Percentiles rank a stretch among this genome's conserved stretches.
These are phyloP conservation scores for Pimephales promelas DNA, from an alignment of 2,113 vertebrate genomes.

Conservation along the genomic window DNA sequence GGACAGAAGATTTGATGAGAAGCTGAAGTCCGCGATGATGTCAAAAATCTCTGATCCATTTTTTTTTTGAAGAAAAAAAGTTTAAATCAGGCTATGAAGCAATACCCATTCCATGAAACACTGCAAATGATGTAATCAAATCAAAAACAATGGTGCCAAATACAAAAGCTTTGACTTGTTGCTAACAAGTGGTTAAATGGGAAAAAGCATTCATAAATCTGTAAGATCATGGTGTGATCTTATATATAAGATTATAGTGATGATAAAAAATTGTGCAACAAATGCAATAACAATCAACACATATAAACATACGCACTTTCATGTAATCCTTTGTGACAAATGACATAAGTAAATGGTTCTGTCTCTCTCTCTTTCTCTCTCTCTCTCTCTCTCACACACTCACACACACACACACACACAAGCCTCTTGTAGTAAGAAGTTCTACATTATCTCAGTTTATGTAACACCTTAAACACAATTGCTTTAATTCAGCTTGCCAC, in stretches of 20 bases:
- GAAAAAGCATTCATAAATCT: too few species aligned
- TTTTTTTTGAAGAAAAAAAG: neutral
- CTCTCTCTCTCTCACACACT: too few species aligned
- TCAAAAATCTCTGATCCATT: too few species aligned
- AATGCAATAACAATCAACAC: neutral
- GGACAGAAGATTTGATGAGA: too few species aligned
- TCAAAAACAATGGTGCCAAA: neutral
- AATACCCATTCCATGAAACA: neutral
- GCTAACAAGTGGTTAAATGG: neutral
- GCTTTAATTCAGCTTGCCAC: neutral
- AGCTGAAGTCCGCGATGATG: too few species aligned
- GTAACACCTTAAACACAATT: conserved; percentile 11
- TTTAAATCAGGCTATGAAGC: neutral
- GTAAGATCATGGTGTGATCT: too few species aligned
- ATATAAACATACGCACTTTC: neutral
- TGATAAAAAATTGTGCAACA: neutral
- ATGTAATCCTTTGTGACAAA: neutral
- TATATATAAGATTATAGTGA: neutral
- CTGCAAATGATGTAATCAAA: neutral
- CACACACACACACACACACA: neutral
- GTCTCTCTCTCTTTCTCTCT: too few species aligned
- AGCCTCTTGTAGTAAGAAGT: neutral
- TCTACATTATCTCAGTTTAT: neutral
- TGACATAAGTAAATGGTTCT: neutral
- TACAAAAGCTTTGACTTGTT: neutral